These are phyloP conservation scores for Falco novaeseelandiae DNA, from an alignment of 2,797 vertebrate genomes.

Conservation along the genomic window DNA sequence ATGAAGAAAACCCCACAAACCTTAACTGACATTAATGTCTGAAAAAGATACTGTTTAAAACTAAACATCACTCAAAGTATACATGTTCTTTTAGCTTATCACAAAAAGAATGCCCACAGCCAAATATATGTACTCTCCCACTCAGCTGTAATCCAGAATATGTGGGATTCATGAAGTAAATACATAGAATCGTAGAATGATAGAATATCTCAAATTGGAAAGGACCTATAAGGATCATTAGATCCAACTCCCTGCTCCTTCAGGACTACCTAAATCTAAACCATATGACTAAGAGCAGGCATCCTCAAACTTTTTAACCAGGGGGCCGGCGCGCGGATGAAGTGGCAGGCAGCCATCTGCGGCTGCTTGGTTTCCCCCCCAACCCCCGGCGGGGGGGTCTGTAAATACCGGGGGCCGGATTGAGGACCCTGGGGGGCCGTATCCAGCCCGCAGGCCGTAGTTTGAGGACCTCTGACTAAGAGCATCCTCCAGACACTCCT, in stretches of 20 bases:
- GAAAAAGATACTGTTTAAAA: not conserved
- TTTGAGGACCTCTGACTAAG: too few relatives aligned
- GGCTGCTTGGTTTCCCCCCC: too few relatives aligned
- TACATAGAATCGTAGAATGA: not conserved
- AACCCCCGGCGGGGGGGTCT: too few relatives aligned
- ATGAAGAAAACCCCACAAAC: accelerated
- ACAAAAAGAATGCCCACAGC: not conserved
- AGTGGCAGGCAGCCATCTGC: too few relatives aligned
- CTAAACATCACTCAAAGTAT: not conserved
- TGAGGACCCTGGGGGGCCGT: too few relatives aligned
- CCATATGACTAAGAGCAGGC: not conserved
- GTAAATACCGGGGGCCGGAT: too few relatives aligned
- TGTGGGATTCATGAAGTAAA: not conserved
- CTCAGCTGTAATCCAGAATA: not conserved
- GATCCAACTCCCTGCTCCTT: not conserved
- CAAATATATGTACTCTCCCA: not conserved
- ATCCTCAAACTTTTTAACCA: too few relatives aligned
- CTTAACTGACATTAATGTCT: not conserved
- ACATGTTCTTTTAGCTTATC: not conserved
- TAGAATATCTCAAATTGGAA: not conserved
- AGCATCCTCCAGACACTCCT: not conserved
- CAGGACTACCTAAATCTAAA: not conserved
- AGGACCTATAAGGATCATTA: not conserved
- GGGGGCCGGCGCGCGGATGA: too few relatives aligned
- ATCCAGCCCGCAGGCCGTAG: too few relatives aligned